Conservation (phyloP, 1,140 invertebrate species). For the Uloborus diversus region DNA sequence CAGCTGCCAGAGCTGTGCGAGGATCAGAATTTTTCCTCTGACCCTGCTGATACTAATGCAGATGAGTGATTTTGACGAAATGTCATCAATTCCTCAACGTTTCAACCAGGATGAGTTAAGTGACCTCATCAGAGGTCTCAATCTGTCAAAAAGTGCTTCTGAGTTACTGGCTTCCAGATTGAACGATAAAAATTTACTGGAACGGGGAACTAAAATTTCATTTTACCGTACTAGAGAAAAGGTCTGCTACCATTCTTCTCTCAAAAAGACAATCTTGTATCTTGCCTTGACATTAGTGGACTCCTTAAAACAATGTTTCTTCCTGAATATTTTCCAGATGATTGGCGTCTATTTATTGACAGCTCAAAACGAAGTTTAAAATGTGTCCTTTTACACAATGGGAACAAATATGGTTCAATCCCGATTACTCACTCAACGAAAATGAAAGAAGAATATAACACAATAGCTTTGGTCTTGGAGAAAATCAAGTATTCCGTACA, state of each 20-base stretch:
- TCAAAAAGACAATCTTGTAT: background rate
- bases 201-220: conserved; percentile 13
- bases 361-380: no score
- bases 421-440: no score
- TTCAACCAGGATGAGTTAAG: no score
- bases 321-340: no score
- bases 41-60: conserved; percentile 4
- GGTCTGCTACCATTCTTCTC: conserved; percentile 13
- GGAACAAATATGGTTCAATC: no score
- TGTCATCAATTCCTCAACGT: conserved; percentile 3
- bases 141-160: conserved; percentile 9
- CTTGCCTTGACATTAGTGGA: conserved; percentile 19
- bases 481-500: conserved; percentile 53
- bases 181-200: conserved; percentile 17
- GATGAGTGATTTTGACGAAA: background rate
- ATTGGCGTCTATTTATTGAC: no score
- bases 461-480: conserved; percentile 33
- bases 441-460: no score
- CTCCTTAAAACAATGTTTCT: no score
- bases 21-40: background rate
- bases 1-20: background rate
- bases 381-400: no score
- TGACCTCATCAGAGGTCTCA: no score
- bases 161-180: conserved; percentile 3
- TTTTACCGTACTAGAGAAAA: conserved; percentile 21